Base-by-base conservation (phyloP, 2,797 vertebrate genomes). In the Sylvilagus floridanus region DNA sequence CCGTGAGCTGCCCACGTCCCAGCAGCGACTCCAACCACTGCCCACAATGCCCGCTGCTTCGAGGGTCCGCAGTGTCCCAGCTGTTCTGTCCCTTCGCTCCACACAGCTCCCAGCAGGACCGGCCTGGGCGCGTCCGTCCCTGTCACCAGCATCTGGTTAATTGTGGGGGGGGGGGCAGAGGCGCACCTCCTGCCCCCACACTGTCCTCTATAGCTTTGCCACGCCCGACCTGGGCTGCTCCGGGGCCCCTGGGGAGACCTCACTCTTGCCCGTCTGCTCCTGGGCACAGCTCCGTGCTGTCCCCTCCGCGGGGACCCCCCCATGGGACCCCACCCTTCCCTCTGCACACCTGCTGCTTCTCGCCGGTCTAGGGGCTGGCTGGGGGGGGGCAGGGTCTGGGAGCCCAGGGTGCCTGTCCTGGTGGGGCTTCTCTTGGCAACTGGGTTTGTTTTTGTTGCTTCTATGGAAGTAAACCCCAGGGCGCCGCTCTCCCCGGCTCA, bases 361-460 rank as follows among this genome's bases (percentile, higher is more conserved):
- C 0, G 8, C 42, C 8, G 42, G 42, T 47, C 42, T 47, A 8
- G 42, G 8, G 42, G 8, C 42, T 47, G 42, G 42, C 42, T 1
- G 42, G 42, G 42, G 9, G 7, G 57, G 35, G 32, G 0, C 9
- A 4, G 37, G 1, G n/a, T 47, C 30, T 17, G 1, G 2, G 26
- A 28, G 60, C 21, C 21, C 21, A 4, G 0, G 0, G 4, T 4
- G 17, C 24, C 72, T 24, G 0, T 21, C 10, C 47, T 2, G 2
- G 1, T 4, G 9, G 76, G 4, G 65, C 8, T 19, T 60, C 54
- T 22, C 77, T 68, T 12, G 52, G 21, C 62, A 0, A 22, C 13
- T 0, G 17, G 21, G 22, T 22, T 57, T 21, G 30, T 37, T 76
- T 89, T 52, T 17, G 14, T 65, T 84, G 79, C 60, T 63, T 57